Percentiles rank a stretch among this genome's conserved stretches.
These are phyloP conservation scores for Argyrosomus regius DNA, from an alignment of 2,797 vertebrate genomes.

Conservation along the genomic window DNA sequence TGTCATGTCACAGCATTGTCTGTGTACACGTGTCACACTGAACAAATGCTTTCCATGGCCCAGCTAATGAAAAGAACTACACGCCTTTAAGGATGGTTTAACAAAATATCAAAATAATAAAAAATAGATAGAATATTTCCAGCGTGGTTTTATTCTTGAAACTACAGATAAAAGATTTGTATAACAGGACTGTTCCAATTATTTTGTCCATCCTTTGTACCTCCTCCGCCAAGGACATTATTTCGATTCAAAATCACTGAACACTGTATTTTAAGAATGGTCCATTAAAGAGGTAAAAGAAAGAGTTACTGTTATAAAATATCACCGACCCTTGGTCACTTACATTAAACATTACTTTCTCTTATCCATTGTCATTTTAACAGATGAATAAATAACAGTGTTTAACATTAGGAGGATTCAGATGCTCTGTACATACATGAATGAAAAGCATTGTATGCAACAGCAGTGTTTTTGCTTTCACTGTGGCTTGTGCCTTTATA, in stretches of 20 bases:
- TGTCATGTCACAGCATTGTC: conserved; percentile 9
- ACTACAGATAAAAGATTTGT: neutral
- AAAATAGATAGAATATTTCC: conserved; percentile 8
- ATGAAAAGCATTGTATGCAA: conserved; percentile 30
- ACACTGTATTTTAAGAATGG: conserved; percentile 39
- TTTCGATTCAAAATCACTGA: conserved; percentile 50
- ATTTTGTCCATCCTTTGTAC: conserved; percentile 21
- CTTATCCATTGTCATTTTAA: conserved; percentile 17
- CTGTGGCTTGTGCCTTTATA: conserved; percentile 45
- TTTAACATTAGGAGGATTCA: conserved; percentile 19
- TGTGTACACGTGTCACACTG: neutral
- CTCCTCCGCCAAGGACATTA: conserved; percentile 57
- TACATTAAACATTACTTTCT: conserved; percentile 9
- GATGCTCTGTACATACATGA: conserved; percentile 18
- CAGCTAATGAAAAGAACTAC: neutral
- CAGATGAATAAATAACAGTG: conserved; percentile 1
- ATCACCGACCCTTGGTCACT: conserved; percentile 5
- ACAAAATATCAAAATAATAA: neutral
- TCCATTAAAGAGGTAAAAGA: conserved; percentile 32
- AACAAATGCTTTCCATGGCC: neutral
- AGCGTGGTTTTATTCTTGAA: neutral
- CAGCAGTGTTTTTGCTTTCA: conserved; percentile 31
- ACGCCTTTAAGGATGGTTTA: neutral
- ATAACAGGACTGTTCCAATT: neutral
- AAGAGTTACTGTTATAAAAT: conserved; percentile 26